phyloP scores from a whole-genome alignment of 2,797 vertebrate genomes.

The Crypturellus tataupa region DNA sequence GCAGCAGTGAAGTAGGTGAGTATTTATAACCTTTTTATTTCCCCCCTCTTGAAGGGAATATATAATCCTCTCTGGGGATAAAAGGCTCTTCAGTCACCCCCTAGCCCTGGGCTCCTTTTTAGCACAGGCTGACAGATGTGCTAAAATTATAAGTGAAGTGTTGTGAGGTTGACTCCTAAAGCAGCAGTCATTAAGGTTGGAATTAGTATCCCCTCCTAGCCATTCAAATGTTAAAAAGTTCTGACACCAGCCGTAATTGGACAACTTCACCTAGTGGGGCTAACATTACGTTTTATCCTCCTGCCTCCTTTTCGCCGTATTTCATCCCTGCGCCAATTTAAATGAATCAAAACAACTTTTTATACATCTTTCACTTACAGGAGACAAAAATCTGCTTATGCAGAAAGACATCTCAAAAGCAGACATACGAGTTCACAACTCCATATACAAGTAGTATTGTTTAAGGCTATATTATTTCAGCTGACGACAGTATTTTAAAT shows the following conservation, averaged over 20 bases:
- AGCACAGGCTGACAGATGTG: slow-evolving; percentile 69
- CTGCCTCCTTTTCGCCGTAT: slow-evolving; percentile 59
- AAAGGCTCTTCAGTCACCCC: slow-evolving; percentile 69
- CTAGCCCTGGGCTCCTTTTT: slow-evolving; percentile 72
- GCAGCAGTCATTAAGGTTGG: slow-evolving; percentile 72
- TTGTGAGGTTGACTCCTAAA: slow-evolving; percentile 76
- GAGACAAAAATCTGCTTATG: slow-evolving; percentile 78
- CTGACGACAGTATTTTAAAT: slow-evolving; percentile 67
- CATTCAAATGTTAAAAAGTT: slow-evolving; percentile 74
- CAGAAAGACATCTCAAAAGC: slow-evolving; percentile 74
- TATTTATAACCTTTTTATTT: slow-evolving; percentile 65
- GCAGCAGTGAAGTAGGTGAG: slow-evolving; percentile 48
- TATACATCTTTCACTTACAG: slow-evolving; percentile 56
- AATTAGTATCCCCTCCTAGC: slow-evolving; percentile 75
- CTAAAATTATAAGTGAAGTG: slow-evolving; percentile 73
- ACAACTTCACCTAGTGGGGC: slow-evolving; percentile 74
- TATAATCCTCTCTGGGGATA: slow-evolving; percentile 62
- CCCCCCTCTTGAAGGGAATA: slow-evolving; percentile 58
- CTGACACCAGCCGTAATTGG: slow-evolving; percentile 69
- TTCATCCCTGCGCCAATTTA: slow-evolving; percentile 65
- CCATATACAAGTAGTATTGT: slow-evolving; percentile 68
- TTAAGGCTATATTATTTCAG: slow-evolving; percentile 65
- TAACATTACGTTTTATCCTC: slow-evolving; percentile 53
- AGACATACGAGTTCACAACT: slow-evolving; percentile 54
- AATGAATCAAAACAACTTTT: slow-evolving; percentile 70